Percentiles rank a stretch among this genome's conserved stretches.
Conservation (phyloP, 2,888 invertebrate species). For the Fragum fragum region DNA sequence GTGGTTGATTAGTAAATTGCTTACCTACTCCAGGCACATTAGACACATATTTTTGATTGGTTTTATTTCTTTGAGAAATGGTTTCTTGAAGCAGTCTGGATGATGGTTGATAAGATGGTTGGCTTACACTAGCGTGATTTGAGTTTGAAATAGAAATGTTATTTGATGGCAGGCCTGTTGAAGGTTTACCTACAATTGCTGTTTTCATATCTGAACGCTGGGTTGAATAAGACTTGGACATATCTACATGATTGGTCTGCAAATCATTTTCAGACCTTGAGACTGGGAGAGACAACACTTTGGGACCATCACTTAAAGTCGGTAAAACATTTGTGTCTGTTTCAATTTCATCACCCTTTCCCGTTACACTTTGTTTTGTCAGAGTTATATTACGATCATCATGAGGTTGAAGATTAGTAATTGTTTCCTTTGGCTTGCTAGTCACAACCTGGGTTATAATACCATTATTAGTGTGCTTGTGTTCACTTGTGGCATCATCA, state of each 20-base stretch:
- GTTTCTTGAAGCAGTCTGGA: constrained; percentile 64
- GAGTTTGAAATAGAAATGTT: not conserved
- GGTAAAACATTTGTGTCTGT: not conserved
- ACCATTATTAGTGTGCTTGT: not conserved
- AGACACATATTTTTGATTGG: constrained; percentile 61
- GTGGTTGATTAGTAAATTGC: constrained; percentile 20
- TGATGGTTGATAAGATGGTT: constrained; percentile 5
- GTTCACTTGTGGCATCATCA: not conserved
- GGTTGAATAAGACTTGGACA: not conserved
- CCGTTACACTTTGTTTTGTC: not conserved
- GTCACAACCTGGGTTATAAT: constrained; percentile 10
- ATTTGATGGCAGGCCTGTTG: not conserved
- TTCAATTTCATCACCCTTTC: not conserved
- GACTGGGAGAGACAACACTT: not conserved
- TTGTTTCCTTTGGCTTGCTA: not conserved
- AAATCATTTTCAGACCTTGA: not conserved
- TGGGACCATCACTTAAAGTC: not conserved
- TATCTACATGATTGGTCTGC: not conserved
- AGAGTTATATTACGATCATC: not conserved
- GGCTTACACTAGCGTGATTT: constrained; percentile 1
- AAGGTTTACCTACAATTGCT: not conserved
- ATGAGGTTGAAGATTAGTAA: not conserved
- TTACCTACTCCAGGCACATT: constrained; percentile 40
- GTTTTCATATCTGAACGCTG: not conserved
- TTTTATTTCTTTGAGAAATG: constrained; percentile 60